A percentile compares a stretch with the other conserved stretches of the same genome.
Conservation (phyloP, 2,797 vertebrate species). For the Sebastes matsubarae region DNA sequence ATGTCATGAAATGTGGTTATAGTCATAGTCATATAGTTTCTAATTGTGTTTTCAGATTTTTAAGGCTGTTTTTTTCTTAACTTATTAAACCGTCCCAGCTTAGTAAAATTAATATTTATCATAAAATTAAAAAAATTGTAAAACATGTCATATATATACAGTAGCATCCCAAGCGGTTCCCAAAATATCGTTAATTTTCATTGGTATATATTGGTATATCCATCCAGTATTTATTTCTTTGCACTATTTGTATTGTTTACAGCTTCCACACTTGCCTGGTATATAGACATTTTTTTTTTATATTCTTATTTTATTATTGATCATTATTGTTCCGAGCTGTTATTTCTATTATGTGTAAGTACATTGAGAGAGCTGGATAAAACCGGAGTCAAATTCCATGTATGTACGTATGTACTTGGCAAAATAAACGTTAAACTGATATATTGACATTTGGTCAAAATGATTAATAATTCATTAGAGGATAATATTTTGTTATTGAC, state of each 20-base stretch:
- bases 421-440: neutral
- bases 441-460: neutral
- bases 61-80: neutral
- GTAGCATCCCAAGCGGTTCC: neutral
- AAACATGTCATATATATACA: neutral
- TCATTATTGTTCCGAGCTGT: neutral
- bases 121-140: neutral
- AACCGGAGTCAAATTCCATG: no score
- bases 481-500: neutral
- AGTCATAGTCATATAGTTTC: neutral
- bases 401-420: no score
- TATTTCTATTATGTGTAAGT: no score
- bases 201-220: no score
- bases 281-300: no score
- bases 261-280: no score
- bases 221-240: no score
- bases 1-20: neutral
- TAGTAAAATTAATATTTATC: neutral
- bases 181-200: neutral
- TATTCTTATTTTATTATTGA: no score
- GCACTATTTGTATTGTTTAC: no score
- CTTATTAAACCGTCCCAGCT: neutral
- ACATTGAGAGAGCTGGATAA: no score
- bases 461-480: neutral
- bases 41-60: neutral